phyloP scores from a whole-genome alignment of 2,113 vertebrate genomes.

The Rattus norvegicus region GRCr8 NC_086031.1:86891501-86892000 shows the following conservation, averaged over 20 bases:
- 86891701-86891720: too few relatives aligned
- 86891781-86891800: neutral
- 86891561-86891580: neutral
- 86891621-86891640: neutral
- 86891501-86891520: neutral
- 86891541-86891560: neutral
- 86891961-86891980: slow-evolving; percentile 44
- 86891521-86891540: neutral
- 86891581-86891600: neutral
- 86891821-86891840: neutral
- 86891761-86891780: neutral
- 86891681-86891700: neutral
- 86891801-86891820: neutral
- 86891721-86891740: neutral
- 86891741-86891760: neutral
- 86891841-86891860: neutral
- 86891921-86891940: neutral
- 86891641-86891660: neutral
- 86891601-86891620: neutral
- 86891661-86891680: neutral
- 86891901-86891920: neutral
- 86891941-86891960: slow-evolving; percentile 73
- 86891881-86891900: slow-evolving; percentile 7
- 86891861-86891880: slow-evolving; percentile 57
- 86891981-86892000: too few relatives aligned